These are phyloP conservation scores for Megalops atlanticus DNA, from an alignment of 2,113 vertebrate species.

Conservation along the genomic window DNA sequence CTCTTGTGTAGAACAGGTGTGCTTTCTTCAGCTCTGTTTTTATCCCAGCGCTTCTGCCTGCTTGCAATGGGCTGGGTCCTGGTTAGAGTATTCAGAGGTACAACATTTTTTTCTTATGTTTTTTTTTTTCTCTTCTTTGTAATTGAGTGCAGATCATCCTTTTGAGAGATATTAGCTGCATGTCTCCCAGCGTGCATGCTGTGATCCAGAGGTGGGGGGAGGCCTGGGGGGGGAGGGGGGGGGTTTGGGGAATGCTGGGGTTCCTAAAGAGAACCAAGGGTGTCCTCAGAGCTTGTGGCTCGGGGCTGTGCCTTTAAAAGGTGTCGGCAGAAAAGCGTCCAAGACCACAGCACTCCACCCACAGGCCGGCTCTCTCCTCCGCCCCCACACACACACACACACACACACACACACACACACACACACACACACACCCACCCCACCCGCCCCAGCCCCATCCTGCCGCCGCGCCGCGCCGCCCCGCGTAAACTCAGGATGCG, in stretches of 20 bases:
- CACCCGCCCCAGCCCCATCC: neutral
- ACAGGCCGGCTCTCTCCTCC: slow-evolving; percentile 41
- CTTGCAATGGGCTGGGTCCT: no score
- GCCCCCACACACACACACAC: slow-evolving; percentile 52
- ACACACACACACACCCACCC: slow-evolving; percentile 22
- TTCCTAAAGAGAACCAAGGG: no score
- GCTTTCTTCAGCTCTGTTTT: no score
- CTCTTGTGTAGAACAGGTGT: no score
- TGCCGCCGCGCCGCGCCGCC: neutral
- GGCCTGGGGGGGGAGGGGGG: neutral
- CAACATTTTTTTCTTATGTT: no score
- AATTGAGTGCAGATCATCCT: no score
- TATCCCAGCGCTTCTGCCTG: no score
- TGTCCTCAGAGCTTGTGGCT: neutral
- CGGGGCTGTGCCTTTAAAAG: slow-evolving; percentile 61
- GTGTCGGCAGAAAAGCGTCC: slow-evolving; percentile 55
- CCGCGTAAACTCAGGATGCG: slow-evolving; percentile 65
- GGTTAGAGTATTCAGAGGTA: no score
- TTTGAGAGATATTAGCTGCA: no score
- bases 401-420: slow-evolving; percentile 38
- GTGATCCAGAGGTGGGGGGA: no score
- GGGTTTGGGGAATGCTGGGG: neutral
- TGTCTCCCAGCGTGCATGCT: no score
- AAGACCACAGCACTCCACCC: slow-evolving; percentile 57
- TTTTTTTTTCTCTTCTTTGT: no score